Evolutionary conservation across 2,888 invertebrate genomes (phyloP).

Genomic region (Hydrotaea diabolus): DNA sequence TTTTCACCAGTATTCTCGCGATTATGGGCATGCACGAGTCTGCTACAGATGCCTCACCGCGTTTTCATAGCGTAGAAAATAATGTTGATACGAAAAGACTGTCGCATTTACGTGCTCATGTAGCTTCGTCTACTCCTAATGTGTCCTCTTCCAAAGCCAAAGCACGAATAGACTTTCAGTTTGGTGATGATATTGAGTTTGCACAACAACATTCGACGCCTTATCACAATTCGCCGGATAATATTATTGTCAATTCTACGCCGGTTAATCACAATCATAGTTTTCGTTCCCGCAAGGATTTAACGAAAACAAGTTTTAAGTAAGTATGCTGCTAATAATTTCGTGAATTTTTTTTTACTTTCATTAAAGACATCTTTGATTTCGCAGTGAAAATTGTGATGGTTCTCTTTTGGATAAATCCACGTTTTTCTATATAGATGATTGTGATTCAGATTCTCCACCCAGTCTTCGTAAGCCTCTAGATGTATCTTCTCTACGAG

Average conservation of each 20-base stretch:
- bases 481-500: constrained; percentile 76
- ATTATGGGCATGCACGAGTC: constrained; percentile 73
- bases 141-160: constrained; percentile 56
- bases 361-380: neutral
- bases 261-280: constrained; percentile 77
- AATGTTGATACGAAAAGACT: constrained; percentile 46
- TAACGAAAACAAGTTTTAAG: constrained; percentile 73
- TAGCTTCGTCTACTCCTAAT: constrained; percentile 68
- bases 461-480: constrained; percentile 69
- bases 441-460: constrained; percentile 69
- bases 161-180: constrained; percentile 64
- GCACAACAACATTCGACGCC: constrained; percentile 74
- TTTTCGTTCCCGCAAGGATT: constrained; percentile 75
- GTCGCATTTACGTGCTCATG: constrained; percentile 65
- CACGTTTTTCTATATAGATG: constrained; percentile 66
- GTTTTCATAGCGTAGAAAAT: constrained; percentile 48
- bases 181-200: constrained; percentile 72
- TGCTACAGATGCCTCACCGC: constrained; percentile 34
- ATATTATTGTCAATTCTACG: constrained; percentile 77
- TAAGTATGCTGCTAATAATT: constrained; percentile 51
- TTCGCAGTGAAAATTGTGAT: constrained; percentile 65
- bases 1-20: constrained; percentile 73
- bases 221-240: constrained; percentile 67
- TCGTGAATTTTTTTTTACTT: too few species aligned
- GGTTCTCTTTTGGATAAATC: constrained; percentile 53